Evolutionary conservation across 2,113 vertebrate species (phyloP).

Genomic region (Xyliphius kryptos): DNA sequence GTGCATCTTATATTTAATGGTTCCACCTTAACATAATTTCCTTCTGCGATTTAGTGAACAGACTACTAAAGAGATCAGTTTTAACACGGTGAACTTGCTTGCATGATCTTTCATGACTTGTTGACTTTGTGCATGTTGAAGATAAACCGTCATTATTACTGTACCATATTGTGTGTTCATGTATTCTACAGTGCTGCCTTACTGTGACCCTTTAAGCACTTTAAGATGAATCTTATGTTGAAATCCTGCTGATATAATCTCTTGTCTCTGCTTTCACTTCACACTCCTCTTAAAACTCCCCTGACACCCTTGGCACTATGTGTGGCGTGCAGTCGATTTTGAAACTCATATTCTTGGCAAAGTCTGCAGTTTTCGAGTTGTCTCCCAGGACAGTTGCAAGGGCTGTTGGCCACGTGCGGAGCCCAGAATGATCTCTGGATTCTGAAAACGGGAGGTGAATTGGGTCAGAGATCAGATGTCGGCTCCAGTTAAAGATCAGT

Average conservation of each 20-base stretch:
- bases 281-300: constrained; percentile 19
- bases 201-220: neutral
- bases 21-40: no score
- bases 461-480: constrained; percentile 16
- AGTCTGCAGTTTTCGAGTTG: constrained; percentile 13
- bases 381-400: constrained; percentile 20
- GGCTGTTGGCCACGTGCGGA: constrained; percentile 27
- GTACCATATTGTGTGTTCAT: neutral
- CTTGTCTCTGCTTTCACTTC: constrained; percentile 6
- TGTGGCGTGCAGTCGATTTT: constrained; percentile 35
- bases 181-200: no score
- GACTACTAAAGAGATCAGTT: no score
- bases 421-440: constrained; percentile 6
- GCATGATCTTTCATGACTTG: no score
- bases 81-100: no score
- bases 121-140: neutral
- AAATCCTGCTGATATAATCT: constrained; percentile 27
- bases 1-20: no score
- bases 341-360: constrained; percentile 33
- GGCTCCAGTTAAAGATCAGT: neutral
- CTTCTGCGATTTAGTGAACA: no score
- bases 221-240: constrained; percentile 30
- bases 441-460: constrained; percentile 1
- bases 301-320: neutral
- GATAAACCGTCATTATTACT: neutral